Conservation (phyloP, 2,888 invertebrate genomes). For the Hirtodrosophila cameraria region DNA sequence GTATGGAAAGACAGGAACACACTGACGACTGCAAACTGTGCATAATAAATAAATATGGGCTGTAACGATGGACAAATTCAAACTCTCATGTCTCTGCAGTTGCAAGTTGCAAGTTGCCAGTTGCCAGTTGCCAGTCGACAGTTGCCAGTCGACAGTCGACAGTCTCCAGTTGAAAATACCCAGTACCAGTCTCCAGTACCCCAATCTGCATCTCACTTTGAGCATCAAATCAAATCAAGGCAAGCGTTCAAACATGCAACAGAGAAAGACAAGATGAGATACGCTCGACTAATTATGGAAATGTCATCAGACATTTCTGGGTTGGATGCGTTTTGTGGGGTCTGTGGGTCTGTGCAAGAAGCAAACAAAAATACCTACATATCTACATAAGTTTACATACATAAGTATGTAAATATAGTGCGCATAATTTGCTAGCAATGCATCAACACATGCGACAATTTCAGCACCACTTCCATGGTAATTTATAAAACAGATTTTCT, state of each 20-base stretch:
- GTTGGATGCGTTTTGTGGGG: conserved; percentile 53
- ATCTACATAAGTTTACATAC: background rate
- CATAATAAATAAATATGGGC: conserved; percentile 76
- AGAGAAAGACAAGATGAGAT: conserved; percentile 53
- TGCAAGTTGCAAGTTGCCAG: background rate
- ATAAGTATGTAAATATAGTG: conserved; percentile 38
- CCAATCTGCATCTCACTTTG: conserved; percentile 22
- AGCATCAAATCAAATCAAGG: conserved; percentile 78
- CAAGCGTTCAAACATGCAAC: conserved; percentile 74
- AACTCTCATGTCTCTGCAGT: conserved; percentile 18
- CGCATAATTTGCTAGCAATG: conserved; percentile 77
- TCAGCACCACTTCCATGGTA: conserved; percentile 70
- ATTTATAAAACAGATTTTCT: conserved; percentile 69
- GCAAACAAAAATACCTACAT: conserved; percentile 2
- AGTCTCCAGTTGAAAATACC: background rate
- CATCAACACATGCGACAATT: conserved; percentile 75
- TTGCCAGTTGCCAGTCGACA: background rate
- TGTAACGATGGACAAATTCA: conserved; percentile 45
- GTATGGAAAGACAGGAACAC: conserved; percentile 43
- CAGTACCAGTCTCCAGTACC: conserved; percentile 2
- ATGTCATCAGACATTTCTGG: conserved; percentile 73
- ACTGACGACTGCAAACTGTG: conserved; percentile 68
- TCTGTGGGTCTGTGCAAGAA: conserved; percentile 46
- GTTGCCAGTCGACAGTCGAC: no score
- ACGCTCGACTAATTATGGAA: conserved; percentile 80